Evolutionary conservation across 2,113 vertebrate genomes (phyloP).

Genomic region (Notarius lentiginosus): DNA sequence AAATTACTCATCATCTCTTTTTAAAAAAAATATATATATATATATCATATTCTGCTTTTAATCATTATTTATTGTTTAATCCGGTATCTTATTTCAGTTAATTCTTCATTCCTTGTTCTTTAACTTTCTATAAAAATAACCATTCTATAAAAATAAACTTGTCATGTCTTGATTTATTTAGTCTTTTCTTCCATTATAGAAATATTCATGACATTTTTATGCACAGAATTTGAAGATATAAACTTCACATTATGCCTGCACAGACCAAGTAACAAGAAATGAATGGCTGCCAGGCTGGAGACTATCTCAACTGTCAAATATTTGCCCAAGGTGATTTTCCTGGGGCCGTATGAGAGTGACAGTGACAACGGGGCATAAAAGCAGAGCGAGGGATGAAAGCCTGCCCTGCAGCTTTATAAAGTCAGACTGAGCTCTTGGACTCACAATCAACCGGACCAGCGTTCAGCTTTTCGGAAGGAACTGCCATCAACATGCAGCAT

Average conservation of each 20-base stretch:
- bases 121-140: not conserved
- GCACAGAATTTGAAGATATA: not conserved
- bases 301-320: slow-evolving; percentile 52
- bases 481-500: slow-evolving; percentile 15
- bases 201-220: not conserved
- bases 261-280: slow-evolving; percentile 23
- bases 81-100: not conserved
- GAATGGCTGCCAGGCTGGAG: slow-evolving; percentile 9
- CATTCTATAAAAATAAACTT: not conserved
- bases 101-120: not conserved
- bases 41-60: not conserved
- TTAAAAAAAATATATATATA: too few relatives aligned
- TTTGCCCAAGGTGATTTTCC: slow-evolving; percentile 42
- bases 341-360: slow-evolving; percentile 16
- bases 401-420: slow-evolving; percentile 31
- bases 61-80: not conserved
- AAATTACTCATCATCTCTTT: too few relatives aligned
- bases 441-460: not conserved
- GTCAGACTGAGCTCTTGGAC: not conserved
- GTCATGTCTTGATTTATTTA: not conserved
- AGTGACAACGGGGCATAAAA: slow-evolving; percentile 24
- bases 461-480: not conserved
- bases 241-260: slow-evolving; percentile 21
- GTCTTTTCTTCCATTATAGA: not conserved
- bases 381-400: not conserved